Percentiles rank a stretch among this genome's conserved stretches.
Conservation (phyloP, 2,113 vertebrate genomes). For the Raja brachyura region DNA sequence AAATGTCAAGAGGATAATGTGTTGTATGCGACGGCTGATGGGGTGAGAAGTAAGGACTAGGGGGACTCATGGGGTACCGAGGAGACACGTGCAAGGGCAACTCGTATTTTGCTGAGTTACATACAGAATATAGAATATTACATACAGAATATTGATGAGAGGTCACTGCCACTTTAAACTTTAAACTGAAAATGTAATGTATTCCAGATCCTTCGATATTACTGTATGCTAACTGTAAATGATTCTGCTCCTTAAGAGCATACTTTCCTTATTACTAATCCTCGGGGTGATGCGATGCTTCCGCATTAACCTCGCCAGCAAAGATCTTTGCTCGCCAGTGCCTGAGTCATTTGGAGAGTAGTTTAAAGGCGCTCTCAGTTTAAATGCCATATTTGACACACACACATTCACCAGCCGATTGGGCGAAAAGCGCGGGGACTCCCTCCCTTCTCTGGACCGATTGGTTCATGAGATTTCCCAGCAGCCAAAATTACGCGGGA, state of each 20-base stretch:
- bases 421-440: conserved; percentile 25
- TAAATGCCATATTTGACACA: conserved; percentile 27
- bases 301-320: neutral
- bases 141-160: neutral
- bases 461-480: conserved; percentile 19
- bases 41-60: too few species aligned
- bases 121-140: neutral
- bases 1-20: too few species aligned
- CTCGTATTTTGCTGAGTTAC: neutral
- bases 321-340: neutral
- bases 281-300: neutral
- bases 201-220: neutral
- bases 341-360: neutral
- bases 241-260: neutral
- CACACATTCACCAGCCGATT: neutral
- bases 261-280: neutral
- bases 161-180: neutral
- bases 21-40: too few species aligned
- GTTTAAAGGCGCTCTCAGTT: neutral
- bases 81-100: too few species aligned
- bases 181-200: neutral
- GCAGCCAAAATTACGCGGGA: conserved; percentile 9
- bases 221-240: neutral
- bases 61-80: too few species aligned
- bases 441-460: neutral